Base-by-base conservation (phyloP, 2,797 vertebrate genomes). In the Apogon talboti region DNA sequence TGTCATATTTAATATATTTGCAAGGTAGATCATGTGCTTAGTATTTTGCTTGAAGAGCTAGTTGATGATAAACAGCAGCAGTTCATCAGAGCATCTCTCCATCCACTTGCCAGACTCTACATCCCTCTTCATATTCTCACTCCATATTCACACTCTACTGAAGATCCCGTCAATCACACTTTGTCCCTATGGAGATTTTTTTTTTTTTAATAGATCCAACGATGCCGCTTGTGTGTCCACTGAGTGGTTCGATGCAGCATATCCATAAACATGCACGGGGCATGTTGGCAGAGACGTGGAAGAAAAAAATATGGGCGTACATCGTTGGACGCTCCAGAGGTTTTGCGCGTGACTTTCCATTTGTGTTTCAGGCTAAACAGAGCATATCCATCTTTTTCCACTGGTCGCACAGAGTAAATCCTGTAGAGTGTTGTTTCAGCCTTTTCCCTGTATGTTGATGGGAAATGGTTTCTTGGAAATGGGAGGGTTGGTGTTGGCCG, bases 11-110 rank as follows among this genome's bases (percentile, higher is more conserved):
- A 41, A 53, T 71, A 66, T 87, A 77, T 88, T 44, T 74, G 47
- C 87, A 90, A 92, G 91, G 90, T 92, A 91, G 87, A 90, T 90
- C 81, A 88, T 93, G 92, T 92, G 92, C 91, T 92, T 90, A 79
- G 70, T 79, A 82, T 81, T 81, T 82, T 48, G 71, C 66, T 83
- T 80, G 76, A 82, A 78, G 71, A 79, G 68, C 75, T 74, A 72
- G 71, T 75, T 53, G 68, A 84, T 78, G 76, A 68, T 61, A 54
- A 75, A 66, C 81, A 81, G 87, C 84, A 91, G 84, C 89, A 80
- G 76, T 65, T 83, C 6, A 11, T 65, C 63, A 33, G 56, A 73
- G 37, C 46, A 15, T 73, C 24, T 73, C 24, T 83, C 50, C 53
- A 18, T 76, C 35, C 44, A 16, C 50, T 55, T 43, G 63, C 50